Evolutionary conservation across 1,140 invertebrate species (phyloP).

Genomic region (Acromyrmex charruanus): DNA sequence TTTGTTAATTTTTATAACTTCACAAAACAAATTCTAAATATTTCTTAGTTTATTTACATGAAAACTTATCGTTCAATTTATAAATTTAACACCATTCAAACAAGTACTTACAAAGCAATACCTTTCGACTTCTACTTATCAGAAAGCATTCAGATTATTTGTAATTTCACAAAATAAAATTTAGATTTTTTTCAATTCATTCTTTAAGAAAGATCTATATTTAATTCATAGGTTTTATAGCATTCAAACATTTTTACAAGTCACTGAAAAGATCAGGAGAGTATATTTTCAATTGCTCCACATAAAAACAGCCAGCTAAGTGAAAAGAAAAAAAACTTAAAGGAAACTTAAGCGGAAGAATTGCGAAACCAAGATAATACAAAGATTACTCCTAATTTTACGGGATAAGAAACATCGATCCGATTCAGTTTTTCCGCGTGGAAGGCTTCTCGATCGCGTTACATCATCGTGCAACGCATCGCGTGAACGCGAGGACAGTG

Average conservation of each 20-base stretch:
- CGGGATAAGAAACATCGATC: neutral
- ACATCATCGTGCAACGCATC: slow-evolving; percentile 41
- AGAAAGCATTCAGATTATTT: neutral
- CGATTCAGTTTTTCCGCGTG: slow-evolving; percentile 3
- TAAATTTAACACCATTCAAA: neutral
- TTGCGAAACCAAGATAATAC: neutral
- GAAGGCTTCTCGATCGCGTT: slow-evolving; percentile 2
- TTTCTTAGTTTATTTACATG: neutral
- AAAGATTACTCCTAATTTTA: neutral
- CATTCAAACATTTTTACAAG: neutral
- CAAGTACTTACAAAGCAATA: neutral
- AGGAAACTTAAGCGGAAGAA: neutral
- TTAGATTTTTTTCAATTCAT: neutral
- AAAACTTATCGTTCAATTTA: neutral
- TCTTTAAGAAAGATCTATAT: neutral
- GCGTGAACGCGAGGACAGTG: neutral
- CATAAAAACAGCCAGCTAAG: neutral
- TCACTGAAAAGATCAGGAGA: neutral
- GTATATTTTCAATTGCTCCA: neutral
- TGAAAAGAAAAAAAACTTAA: neutral
- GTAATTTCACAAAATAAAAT: neutral
- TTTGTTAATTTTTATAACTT: neutral
- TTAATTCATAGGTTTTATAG: neutral
- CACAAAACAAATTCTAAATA: neutral
- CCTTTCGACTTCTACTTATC: neutral